phyloP scores from a whole-genome alignment of 2,888 invertebrate species.

The Drosophila kuntzei region DNA sequence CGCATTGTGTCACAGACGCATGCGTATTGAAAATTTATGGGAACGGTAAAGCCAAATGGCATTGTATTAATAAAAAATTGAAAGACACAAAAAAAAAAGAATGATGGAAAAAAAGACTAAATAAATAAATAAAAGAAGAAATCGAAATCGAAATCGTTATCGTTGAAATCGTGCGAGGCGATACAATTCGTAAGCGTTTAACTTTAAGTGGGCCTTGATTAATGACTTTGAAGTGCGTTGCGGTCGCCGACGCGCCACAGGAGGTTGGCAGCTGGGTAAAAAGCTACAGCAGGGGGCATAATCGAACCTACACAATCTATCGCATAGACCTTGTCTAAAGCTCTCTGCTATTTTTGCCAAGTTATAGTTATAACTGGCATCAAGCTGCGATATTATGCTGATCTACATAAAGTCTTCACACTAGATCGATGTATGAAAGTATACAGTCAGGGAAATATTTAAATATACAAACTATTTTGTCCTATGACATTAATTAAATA shows the following conservation, averaged over 20 bases:
- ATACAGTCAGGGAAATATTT: neutral
- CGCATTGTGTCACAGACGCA: conserved; percentile 71
- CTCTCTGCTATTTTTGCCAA: conserved; percentile 4
- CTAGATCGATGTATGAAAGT: conserved; percentile 5
- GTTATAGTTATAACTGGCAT: conserved; percentile 11
- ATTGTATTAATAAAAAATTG: conserved; percentile 72
- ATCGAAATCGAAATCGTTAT: conserved; percentile 64
- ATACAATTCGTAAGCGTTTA: conserved; percentile 80
- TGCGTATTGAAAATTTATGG: conserved; percentile 75
- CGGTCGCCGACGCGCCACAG: conserved; percentile 70
- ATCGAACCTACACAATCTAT: conserved; percentile 19
- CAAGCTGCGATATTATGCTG: conserved; percentile 27
- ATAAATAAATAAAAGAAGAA: conserved; percentile 26
- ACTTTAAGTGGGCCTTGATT: conserved; percentile 77
- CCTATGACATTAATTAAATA: neutral
- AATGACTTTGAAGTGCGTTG: conserved; percentile 68
- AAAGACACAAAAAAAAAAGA: conserved; percentile 16
- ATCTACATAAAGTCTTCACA: conserved; percentile 34
- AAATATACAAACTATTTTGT: neutral
- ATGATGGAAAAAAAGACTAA: conserved; percentile 19
- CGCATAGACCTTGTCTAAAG: conserved; percentile 40
- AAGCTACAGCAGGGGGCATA: conserved; percentile 50
- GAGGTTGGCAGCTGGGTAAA: conserved; percentile 54
- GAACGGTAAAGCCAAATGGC: conserved; percentile 76
- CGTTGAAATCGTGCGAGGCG: conserved; percentile 73